Evolutionary conservation across 1,140 invertebrate species (phyloP).

Genomic region (Trinorchestia longiramus): DNA sequence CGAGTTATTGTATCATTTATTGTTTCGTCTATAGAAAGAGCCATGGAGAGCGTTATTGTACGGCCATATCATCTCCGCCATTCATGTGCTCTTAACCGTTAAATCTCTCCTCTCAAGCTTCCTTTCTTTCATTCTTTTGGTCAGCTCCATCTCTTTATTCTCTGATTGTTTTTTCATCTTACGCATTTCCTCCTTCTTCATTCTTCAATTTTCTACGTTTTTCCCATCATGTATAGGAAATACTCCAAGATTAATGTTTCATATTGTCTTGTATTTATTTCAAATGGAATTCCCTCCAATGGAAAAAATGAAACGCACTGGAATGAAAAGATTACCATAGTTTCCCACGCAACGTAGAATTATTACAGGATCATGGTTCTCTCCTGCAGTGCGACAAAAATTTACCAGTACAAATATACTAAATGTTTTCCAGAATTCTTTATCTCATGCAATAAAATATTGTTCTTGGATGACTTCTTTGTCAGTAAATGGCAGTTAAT

Average conservation of each 20-base stretch:
- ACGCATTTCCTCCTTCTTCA: background rate
- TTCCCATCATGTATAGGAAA: background rate
- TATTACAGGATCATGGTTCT: too few species aligned
- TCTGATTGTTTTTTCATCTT: background rate
- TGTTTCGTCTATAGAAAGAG: constrained; percentile 36
- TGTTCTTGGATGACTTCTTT: too few species aligned
- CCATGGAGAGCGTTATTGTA: background rate
- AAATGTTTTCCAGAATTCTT: too few species aligned
- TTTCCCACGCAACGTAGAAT: too few species aligned
- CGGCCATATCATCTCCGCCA: constrained; percentile 2
- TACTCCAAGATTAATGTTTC: background rate
- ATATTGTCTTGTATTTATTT: background rate
- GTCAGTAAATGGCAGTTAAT: too few species aligned
- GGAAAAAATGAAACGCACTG: background rate
- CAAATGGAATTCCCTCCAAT: background rate
- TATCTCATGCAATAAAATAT: too few species aligned
- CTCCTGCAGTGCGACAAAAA: too few species aligned
- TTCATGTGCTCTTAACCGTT: constrained; percentile 8
- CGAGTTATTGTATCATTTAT: constrained; percentile 33
- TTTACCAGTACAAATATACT: too few species aligned
- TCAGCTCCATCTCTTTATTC: background rate
- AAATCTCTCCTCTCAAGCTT: constrained; percentile 1
- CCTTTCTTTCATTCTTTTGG: background rate
- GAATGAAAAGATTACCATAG: background rate
- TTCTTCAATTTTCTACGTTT: background rate